Percentiles rank a stretch among this genome's conserved stretches.
These are phyloP conservation scores for Pseudochirops corinnae DNA, from an alignment of 2,797 vertebrate genomes.

Conservation along the genomic window DNA sequence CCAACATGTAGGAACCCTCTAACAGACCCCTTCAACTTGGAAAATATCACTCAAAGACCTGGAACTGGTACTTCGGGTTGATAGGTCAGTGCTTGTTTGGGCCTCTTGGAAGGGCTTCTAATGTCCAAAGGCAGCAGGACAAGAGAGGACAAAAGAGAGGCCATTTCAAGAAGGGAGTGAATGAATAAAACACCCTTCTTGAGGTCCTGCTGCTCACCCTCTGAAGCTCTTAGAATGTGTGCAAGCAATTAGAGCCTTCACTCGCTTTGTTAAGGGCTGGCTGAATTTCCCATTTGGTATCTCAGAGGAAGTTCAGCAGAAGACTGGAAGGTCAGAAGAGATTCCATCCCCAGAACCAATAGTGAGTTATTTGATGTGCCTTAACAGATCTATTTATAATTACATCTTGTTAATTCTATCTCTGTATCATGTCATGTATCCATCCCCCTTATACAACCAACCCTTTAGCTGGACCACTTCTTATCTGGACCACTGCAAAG, in stretches of 20 bases:
- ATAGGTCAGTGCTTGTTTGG: constrained; percentile 36
- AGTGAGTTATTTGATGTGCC: constrained; percentile 51
- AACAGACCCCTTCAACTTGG: constrained; percentile 61
- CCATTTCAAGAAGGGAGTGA: constrained; percentile 12
- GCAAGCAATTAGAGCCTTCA: background rate
- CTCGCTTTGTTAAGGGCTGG: background rate
- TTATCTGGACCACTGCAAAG: background rate
- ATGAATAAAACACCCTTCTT: constrained; percentile 34
- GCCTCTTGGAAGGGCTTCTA: constrained; percentile 49
- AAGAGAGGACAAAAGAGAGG: constrained; percentile 12
- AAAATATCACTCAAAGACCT: constrained; percentile 57
- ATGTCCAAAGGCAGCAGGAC: constrained; percentile 35
- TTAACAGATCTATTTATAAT: constrained; percentile 70
- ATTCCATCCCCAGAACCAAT: constrained; percentile 48
- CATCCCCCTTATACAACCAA: background rate
- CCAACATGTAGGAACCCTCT: constrained; percentile 47
- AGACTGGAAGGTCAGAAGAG: constrained; percentile 22
- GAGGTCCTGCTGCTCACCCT: background rate
- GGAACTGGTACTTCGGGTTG: constrained; percentile 49
- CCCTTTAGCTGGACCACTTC: background rate
- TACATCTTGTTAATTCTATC: background rate
- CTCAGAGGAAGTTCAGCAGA: constrained; percentile 20
- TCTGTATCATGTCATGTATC: background rate
- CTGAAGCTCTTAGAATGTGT: constrained; percentile 7
- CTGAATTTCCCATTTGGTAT: constrained; percentile 30